Percentiles rank a stretch among this genome's conserved stretches.
phyloP scores from a whole-genome alignment of 2,113 vertebrate genomes.

The Passerina amoena region DNA sequence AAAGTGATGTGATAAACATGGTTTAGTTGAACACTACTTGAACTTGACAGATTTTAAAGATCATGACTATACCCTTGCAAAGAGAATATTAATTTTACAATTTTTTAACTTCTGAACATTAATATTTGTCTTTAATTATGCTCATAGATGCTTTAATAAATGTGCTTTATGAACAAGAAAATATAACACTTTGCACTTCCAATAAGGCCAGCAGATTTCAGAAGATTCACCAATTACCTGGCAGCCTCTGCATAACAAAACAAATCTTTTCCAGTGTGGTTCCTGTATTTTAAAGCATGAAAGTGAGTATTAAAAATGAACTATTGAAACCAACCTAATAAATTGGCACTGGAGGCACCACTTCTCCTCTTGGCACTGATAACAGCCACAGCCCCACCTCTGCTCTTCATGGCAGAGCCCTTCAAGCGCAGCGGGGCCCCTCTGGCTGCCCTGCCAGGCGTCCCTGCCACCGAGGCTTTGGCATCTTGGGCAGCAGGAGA shows the following conservation, averaged over 20 bases:
- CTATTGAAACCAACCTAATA: conserved; percentile 75
- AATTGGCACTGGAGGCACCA: conserved; percentile 81
- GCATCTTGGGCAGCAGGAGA: not conserved
- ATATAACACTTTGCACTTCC: not conserved
- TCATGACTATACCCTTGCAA: not conserved
- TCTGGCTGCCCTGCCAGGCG: conserved; percentile 48
- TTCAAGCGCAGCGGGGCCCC: conserved; percentile 38
- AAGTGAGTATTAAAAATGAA: not conserved
- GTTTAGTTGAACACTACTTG: not conserved
- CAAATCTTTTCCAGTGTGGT: not conserved
- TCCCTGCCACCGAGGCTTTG: not conserved
- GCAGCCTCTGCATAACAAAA: not conserved
- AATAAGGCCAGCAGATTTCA: not conserved
- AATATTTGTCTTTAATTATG: not conserved
- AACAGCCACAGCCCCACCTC: conserved; percentile 44
- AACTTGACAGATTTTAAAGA: not conserved
- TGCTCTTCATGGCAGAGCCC: conserved; percentile 57
- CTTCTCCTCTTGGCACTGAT: conserved; percentile 75
- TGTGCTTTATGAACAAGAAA: not conserved
- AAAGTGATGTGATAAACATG: not conserved
- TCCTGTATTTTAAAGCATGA: not conserved
- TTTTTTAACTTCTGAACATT: not conserved
- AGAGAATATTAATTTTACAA: not conserved
- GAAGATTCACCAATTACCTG: accelerated
- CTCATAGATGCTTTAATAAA: not conserved